Evolutionary conservation across 64 coral and sea anemone genomes (phyloP), one percentile per base, ranked within the genome.

Genomic region (Montipora efflorescens): DNA sequence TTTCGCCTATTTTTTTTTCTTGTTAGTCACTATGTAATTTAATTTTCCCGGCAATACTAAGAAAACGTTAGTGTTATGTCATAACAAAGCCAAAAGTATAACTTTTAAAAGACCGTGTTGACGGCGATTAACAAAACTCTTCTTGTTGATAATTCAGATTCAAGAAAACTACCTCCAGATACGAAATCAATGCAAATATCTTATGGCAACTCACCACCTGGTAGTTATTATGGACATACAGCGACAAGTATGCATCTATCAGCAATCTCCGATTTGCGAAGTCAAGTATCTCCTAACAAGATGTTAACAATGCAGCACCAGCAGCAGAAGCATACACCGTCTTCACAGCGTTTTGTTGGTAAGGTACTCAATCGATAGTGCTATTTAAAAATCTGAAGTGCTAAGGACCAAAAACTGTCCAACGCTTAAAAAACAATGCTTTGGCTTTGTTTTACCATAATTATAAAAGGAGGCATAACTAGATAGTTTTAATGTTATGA

Each of bases 251-350:
- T 8, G 66, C 82, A 64, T 22, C 66, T 46, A 71, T 64, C 66
- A 22, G 82, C 82, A 49, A 86, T 86, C 67, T 64, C 82, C 9
- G 82, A 36, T 1, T 36, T 86, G 61, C 82, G 82, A 71, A 86
- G 64, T 86, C 64, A 47, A 86, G 47, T 86, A 8, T 19, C 64
- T 6, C 45, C 28, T 72, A 67, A 71, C 68, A 20, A 70, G 8
- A 15, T n/a, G 46, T 22, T 50, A 18, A 19, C 14, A 86, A 1
- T 28, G 18, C 82, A 86, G 14, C 82, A 70, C 5, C 64, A 71
- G 18, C 82, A 86, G 14, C 82, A 49, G 14, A 36, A 71, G 7
- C 5, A 66, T 72, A 5, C 47, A 10, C 18, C 58, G 9, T 28
- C 64, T 48, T 45, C 19, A 0, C 82, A 50, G 46, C 62, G 5